These are phyloP conservation scores for Muscicapa striata DNA, from an alignment of 2,797 vertebrate genomes.

Conservation along the genomic window DNA sequence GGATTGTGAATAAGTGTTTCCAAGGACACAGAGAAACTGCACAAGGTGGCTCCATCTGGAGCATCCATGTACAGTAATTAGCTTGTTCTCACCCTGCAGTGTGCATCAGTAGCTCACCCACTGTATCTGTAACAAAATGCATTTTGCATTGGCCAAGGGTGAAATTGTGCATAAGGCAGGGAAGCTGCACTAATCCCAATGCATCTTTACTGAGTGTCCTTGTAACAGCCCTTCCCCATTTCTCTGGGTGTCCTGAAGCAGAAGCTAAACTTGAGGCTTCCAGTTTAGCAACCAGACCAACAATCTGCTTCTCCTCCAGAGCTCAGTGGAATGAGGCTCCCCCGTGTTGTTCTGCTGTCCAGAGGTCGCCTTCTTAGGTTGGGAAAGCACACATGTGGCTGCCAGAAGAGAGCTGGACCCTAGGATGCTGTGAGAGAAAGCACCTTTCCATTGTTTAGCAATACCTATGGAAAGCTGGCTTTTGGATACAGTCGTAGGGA, in stretches of 20 bases:
- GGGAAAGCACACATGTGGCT: background rate
- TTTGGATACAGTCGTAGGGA: background rate
- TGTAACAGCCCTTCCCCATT: accelerated
- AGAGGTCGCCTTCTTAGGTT: background rate
- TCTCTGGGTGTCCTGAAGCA: background rate
- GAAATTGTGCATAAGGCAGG: background rate
- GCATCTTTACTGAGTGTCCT: background rate
- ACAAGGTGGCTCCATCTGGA: background rate
- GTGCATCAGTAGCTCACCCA: background rate
- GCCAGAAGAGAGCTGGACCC: background rate
- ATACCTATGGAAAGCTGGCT: too few species aligned
- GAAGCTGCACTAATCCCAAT: background rate
- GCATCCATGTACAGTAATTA: background rate
- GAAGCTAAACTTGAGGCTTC: background rate
- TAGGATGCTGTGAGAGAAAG: background rate
- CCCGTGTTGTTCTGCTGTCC: background rate
- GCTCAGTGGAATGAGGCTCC: background rate
- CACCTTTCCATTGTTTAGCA: background rate
- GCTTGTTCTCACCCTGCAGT: background rate
- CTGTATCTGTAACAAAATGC: background rate
- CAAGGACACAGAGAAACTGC: background rate
- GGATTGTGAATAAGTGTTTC: background rate
- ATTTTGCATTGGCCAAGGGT: background rate
- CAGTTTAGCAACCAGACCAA: background rate
- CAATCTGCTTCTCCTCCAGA: background rate